Percentiles rank a stretch among this genome's conserved stretches.
These are phyloP conservation scores for Turritopsis rubra DNA, from an alignment of 30 jellyfish, hydroid and myxozoan species.

Conservation along the genomic window DNA sequence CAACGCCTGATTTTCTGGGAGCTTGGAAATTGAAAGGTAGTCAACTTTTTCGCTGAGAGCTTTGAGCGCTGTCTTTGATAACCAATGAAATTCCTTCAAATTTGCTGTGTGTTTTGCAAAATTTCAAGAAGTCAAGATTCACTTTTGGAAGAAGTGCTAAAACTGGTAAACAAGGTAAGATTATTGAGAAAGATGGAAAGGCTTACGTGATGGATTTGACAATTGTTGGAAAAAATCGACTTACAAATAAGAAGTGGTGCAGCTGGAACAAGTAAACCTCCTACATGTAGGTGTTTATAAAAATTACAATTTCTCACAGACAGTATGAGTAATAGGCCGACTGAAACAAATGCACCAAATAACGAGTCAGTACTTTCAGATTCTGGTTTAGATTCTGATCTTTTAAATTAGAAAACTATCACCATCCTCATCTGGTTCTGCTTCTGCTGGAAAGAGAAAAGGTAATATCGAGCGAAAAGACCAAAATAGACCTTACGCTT, in stretches of 20 bases:
- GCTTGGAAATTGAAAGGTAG: slow-evolving; percentile 8
- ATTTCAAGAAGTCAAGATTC: not conserved
- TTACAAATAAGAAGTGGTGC: not conserved
- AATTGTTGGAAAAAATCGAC: not conserved
- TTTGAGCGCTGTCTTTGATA: slow-evolving; percentile 8
- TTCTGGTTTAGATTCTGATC: not conserved
- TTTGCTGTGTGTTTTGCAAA: slow-evolving; percentile 8
- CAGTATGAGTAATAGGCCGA: not conserved
- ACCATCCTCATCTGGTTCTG: not conserved
- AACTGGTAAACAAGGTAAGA: no score
- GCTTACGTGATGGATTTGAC: no score
- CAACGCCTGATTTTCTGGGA: slow-evolving; percentile 7
- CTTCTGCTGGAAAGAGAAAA: not conserved
- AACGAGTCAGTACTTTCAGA: not conserved
- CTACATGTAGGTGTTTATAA: not conserved
- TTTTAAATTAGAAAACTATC: not conserved
- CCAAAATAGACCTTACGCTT: slow-evolving; percentile 1
- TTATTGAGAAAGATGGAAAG: no score
- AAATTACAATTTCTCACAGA: not conserved
- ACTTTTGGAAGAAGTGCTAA: no score
- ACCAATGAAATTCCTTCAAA: slow-evolving; percentile 7
- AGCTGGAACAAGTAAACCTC: slow-evolving; percentile 2
- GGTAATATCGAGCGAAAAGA: not conserved
- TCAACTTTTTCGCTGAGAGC: slow-evolving; percentile 11
- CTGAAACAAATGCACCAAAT: slow-evolving; percentile 1